Conservation (phyloP, 2,888 invertebrate genomes). For the Camptogramma bilineatum region DNA sequence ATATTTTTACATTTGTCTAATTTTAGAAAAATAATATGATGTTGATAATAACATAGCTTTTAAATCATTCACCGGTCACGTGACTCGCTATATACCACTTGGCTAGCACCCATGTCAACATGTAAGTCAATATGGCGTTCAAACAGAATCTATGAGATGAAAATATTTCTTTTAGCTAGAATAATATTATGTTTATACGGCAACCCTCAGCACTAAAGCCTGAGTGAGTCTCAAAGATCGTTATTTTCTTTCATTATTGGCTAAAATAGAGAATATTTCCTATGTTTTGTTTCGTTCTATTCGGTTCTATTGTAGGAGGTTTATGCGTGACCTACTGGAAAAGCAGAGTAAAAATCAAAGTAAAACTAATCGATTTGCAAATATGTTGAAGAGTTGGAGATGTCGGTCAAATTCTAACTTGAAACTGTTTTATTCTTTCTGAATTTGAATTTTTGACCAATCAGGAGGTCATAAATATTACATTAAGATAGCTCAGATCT, state of each 20-base stretch:
- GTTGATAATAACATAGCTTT: too few species aligned
- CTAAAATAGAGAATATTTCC: slow-evolving; percentile 8
- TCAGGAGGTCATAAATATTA: too few species aligned
- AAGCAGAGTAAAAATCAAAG: neutral
- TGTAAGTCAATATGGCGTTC: neutral
- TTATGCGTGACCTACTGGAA: neutral
- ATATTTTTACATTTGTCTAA: too few species aligned
- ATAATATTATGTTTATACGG: slow-evolving; percentile 17
- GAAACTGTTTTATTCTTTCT: too few species aligned
- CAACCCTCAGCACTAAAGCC: slow-evolving; percentile 10
- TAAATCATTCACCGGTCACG: too few species aligned
- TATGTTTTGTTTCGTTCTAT: neutral
- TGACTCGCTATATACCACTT: too few species aligned
- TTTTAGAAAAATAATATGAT: too few species aligned
- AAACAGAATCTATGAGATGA: neutral
- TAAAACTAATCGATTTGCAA: neutral
- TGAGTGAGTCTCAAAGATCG: slow-evolving; percentile 9
- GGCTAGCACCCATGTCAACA: neutral
- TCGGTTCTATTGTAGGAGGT: neutral
- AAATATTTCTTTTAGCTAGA: neutral
- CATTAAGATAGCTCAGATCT: too few species aligned
- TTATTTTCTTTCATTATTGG: slow-evolving; percentile 27
- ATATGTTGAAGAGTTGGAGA: too few species aligned
- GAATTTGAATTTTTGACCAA: too few species aligned
- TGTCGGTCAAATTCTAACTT: too few species aligned